Percentiles rank a stretch among this genome's conserved stretches.
Evolutionary conservation across 2,888 invertebrate genomes (phyloP).

Genomic region (Ditula angustiorana): DNA sequence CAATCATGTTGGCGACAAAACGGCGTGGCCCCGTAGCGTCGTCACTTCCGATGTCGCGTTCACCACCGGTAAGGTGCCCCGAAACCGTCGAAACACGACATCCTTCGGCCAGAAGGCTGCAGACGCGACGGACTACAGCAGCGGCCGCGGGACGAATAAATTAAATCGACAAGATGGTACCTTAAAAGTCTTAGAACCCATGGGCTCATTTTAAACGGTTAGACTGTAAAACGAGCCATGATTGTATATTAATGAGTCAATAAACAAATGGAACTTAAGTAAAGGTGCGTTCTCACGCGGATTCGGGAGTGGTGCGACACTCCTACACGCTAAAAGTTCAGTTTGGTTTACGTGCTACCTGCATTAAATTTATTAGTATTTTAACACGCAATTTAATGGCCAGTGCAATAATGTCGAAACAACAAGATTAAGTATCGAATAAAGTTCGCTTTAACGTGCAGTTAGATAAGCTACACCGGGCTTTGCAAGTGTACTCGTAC

Average conservation of each 20-base stretch:
- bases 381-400: slow-evolving; percentile 13
- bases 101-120: too few species aligned
- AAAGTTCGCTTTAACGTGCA: slow-evolving; percentile 18
- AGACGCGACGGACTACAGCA: too few species aligned
- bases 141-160: too few species aligned
- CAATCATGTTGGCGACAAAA: too few species aligned
- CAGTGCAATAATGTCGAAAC: slow-evolving; percentile 19
- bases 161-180: background rate
- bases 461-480: background rate
- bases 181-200: background rate
- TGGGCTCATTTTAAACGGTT: slow-evolving; percentile 9
- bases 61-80: too few species aligned
- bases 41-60: too few species aligned
- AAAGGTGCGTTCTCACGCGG: slow-evolving; percentile 28
- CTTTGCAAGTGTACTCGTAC: background rate
- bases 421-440: slow-evolving; percentile 15
- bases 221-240: slow-evolving; percentile 13
- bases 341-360: slow-evolving; percentile 7
- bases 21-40: too few species aligned
- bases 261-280: slow-evolving; percentile 13
- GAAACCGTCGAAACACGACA: too few species aligned
- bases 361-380: slow-evolving; percentile 17
- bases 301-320: slow-evolving; percentile 34
- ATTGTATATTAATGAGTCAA: slow-evolving; percentile 19
- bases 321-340: slow-evolving; percentile 14